Evolutionary conservation across 2,888 invertebrate species (phyloP).

Genomic region (Brenthis daphne): DNA sequence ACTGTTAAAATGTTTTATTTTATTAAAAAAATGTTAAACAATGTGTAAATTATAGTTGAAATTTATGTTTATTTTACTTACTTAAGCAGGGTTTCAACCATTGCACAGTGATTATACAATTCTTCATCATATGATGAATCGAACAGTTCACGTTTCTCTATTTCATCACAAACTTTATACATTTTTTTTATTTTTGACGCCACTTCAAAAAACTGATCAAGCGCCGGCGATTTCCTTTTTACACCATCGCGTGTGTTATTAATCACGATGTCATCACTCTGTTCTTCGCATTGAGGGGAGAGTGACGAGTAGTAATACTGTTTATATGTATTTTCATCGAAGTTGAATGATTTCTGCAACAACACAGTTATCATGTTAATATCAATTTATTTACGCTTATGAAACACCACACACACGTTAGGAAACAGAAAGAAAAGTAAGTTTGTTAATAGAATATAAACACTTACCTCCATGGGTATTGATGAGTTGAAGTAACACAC

Average conservation of each 20-base stretch:
- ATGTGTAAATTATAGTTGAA: no score
- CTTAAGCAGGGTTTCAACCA: no score
- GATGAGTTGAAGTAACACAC: no score
- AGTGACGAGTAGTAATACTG: background rate
- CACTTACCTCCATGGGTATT: background rate
- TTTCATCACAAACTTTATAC: no score
- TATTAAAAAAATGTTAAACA: no score
- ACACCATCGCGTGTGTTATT: background rate
- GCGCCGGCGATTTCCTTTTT: background rate
- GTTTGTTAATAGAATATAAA: background rate
- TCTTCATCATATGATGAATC: no score
- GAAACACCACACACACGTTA: background rate
- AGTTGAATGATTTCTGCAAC: background rate
- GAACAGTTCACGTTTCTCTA: no score
- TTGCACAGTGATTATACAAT: no score
- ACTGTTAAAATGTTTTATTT: no score
- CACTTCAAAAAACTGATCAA: background rate
- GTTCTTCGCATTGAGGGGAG: background rate
- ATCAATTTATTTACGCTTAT: background rate
- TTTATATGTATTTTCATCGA: background rate
- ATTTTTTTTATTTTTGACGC: background rate
- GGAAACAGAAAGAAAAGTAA: slow-evolving; percentile 1
- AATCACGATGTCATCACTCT: background rate
- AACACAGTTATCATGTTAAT: background rate
- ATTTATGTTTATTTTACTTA: no score